These are phyloP conservation scores for Sinotaia quadrata DNA, from an alignment of 2,888 invertebrate genomes.

Conservation along the genomic window DNA sequence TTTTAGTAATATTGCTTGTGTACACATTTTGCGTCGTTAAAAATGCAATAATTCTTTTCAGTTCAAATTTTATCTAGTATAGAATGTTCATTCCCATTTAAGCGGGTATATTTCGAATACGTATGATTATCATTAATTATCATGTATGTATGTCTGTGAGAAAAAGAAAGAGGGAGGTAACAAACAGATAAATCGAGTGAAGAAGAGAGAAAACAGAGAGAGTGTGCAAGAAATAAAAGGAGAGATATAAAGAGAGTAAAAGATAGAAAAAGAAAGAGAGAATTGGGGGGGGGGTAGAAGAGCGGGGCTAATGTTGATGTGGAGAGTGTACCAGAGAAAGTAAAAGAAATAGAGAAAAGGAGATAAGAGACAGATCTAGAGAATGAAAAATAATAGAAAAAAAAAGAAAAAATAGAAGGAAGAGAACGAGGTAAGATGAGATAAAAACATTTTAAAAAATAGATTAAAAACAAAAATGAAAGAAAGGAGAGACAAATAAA, in stretches of 20 bases:
- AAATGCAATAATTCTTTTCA: too few relatives aligned
- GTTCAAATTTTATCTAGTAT: too few relatives aligned
- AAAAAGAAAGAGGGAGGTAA: not conserved
- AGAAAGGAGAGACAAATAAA: too few relatives aligned
- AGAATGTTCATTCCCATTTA: too few relatives aligned
- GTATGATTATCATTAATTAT: too few relatives aligned
- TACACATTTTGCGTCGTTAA: too few relatives aligned
- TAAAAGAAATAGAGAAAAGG: not conserved
- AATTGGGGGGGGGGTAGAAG: not conserved
- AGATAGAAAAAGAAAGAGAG: constrained; percentile 12
- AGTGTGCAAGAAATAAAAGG: not conserved
- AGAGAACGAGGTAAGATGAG: not conserved
- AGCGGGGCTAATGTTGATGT: not conserved
- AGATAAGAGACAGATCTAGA: not conserved
- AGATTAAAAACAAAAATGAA: too few relatives aligned
- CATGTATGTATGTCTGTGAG: too few relatives aligned
- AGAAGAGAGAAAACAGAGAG: not conserved
- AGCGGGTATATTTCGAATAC: too few relatives aligned
- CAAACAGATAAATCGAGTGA: not conserved
- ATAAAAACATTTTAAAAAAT: too few relatives aligned
- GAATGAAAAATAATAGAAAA: not conserved
- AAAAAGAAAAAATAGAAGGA: not conserved
- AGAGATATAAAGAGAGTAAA: constrained; percentile 1
- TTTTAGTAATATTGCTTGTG: too few relatives aligned
- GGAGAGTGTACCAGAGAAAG: not conserved